Evolutionary conservation across 37 sponge, comb jelly and placozoan species (phyloP), one percentile per base, ranked within the genome.

Genomic region (Petrosia ficiformis): DNA sequence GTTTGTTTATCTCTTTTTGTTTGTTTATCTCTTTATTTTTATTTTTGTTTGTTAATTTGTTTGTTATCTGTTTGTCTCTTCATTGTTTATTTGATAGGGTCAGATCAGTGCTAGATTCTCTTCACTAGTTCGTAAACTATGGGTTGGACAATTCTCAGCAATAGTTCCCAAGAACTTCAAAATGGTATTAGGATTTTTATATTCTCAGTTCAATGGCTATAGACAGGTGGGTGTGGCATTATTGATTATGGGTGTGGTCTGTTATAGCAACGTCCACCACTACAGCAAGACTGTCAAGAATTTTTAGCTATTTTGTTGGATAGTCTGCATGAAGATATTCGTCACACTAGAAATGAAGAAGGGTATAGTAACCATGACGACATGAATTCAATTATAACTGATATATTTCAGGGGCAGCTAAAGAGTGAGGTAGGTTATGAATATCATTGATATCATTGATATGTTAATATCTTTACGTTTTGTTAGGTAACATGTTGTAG

Each of bases 211-310:
- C 72, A 73, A 54, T 34, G 78, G 74, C 11, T 73, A 38, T 54
- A 78, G 87, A 70, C 89, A 85, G 75, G 85, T 85, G 34, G 30
- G 43, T 39, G n/a, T 56, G 10, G 44, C 10, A 37, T 24, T 68
- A 4, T 6, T 68, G 24, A 68, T 6, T n/a, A 41, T 42, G n/a
- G 52, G 26, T 44, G 52, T 37, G 34, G 3, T 64, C 19, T 19
- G n/a, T 42, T 37, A 6, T 5, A 26, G 2, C 44, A 44, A 42
- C 14, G 54, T 48, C 54, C 14, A 19, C 54, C 33, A 1, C 22
- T 34, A 34, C 83, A 86, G 84, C 92, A 92, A 63, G 92, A 92
- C 68, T 79, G 84, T 34, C 92, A 92, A 54, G 92, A 92, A 74
- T 92, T 92, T 39, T 78, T 92, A 59, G 83, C 84, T 16, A 44